A percentile compares a stretch with the other conserved stretches of the same genome.
Conservation (phyloP, 2,113 vertebrate species). For the Brienomyrus longianalis region DNA sequence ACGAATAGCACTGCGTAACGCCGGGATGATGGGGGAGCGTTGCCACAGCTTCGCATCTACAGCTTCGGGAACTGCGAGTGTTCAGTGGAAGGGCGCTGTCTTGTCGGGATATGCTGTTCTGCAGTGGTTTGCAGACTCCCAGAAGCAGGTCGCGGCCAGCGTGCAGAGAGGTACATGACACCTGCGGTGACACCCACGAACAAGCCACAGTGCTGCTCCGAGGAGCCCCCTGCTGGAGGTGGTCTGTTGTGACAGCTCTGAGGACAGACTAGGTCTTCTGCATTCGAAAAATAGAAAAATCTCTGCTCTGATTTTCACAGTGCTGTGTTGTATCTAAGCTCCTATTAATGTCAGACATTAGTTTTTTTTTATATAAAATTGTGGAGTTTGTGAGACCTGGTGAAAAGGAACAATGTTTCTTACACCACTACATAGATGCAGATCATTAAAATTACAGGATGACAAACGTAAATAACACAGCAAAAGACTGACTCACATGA, state of each 20-base stretch:
- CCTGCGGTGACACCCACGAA: neutral
- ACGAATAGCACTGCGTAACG: neutral
- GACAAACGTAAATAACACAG: neutral
- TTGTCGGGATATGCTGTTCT: neutral
- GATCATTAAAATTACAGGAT: neutral
- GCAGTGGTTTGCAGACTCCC: neutral
- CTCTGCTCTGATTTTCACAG: conserved; percentile 41
- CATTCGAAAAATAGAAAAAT: conserved; percentile 39
- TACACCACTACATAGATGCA: neutral
- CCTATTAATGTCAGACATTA: conserved; percentile 53
- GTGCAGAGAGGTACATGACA: neutral
- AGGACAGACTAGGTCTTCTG: conserved; percentile 16
- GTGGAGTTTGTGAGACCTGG: conserved; percentile 34
- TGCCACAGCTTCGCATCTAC: neutral
- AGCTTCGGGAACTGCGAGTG: neutral
- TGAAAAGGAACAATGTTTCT: conserved; percentile 51
- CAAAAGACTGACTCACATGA: neutral
- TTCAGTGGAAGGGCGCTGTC: neutral
- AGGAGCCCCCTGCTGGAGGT: neutral
- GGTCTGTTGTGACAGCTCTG: neutral
- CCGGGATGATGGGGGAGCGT: neutral
- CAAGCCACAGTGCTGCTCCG: neutral
- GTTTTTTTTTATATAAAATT: conserved; percentile 58
- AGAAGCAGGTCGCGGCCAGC: conserved; percentile 1
- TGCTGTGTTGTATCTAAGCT: conserved; percentile 42